Base-by-base conservation (phyloP, 1,140 invertebrate species). In the Colletes latitarsis region DNA sequence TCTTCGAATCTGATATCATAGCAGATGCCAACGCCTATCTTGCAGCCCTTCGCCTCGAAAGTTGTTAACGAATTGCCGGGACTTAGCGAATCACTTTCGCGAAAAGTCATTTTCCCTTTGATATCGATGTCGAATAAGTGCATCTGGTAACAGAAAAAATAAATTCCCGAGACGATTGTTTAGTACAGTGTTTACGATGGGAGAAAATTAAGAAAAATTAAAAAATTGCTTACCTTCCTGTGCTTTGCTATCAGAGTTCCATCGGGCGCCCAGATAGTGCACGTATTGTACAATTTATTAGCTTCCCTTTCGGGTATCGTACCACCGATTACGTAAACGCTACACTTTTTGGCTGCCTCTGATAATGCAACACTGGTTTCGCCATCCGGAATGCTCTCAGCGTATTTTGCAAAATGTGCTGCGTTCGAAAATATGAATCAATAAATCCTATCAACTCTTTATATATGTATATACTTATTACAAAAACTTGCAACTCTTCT, bases 121-220 rank as follows among this genome's bases (percentile, higher is more conserved):
- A 99, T 96, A 89, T 99, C 97, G 90, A 99, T 98, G 93, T 99
- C 98, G 93, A 99, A 99, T 46, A 99, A 94, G 94, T 99, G 98
- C 89, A 98, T 94, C 96, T 97, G 21, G 9, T 30, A 46, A 72
- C 1, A 88, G 52, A 88, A 91, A 62, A 77, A 30, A 30, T 30
- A 30, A 30, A 30, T 30, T 30, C 30, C 2, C 30, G 30, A 30
- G 30, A 30, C 30, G 30, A 30, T 30, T 30, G 30, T 30, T 30
- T 30, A 30, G 30, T 30, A 30, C 30, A 2, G 30, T 2, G 30
- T 30, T 30, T 30, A 3, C 0, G 14, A 6, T 8, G 15, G 1
- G 2, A 15, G 3, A 12, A 2, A 64, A 19, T 69, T 8, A 6
- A 81, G 5, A 21, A 64, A 49, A 41, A 15, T 9, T 68, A 72